phyloP scores from a whole-genome alignment of 2,113 vertebrate species.

The Athene noctua region DNA sequence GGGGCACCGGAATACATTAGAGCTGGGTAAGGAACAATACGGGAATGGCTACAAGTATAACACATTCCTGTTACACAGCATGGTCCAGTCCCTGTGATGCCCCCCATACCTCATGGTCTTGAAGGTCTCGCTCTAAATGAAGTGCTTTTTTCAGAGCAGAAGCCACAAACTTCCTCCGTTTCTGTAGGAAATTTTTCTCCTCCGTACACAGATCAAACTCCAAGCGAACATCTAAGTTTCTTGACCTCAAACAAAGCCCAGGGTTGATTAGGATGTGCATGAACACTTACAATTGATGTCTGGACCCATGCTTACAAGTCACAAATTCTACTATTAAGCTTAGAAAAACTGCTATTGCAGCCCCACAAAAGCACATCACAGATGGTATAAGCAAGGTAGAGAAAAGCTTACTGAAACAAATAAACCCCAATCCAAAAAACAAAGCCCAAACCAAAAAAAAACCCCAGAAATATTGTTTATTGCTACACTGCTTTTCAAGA shows the following conservation, averaged over 20 bases:
- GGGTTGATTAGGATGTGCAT: neutral
- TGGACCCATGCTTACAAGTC: neutral
- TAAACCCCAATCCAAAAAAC: no score
- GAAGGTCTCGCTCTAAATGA: slow-evolving; percentile 63
- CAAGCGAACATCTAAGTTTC: slow-evolving; percentile 75
- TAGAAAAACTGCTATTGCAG: neutral
- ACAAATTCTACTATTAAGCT: neutral
- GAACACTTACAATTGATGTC: neutral
- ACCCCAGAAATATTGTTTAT: neutral
- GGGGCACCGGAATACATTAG: neutral
- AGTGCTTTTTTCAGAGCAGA: slow-evolving; percentile 74
- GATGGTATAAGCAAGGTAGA: neutral
- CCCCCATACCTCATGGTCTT: slow-evolving; percentile 72
- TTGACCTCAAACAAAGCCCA: slow-evolving; percentile 38
- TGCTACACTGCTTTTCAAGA: neutral
- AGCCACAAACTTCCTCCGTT: slow-evolving; percentile 75
- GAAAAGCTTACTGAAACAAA: neutral
- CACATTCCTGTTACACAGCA: neutral
- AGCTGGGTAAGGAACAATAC: neutral
- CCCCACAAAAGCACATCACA: neutral
- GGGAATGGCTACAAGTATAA: neutral
- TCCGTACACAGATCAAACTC: slow-evolving; percentile 73
- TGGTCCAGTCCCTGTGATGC: neutral
- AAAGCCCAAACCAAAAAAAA: neutral
- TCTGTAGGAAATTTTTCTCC: slow-evolving; percentile 79